Percentiles rank a stretch among this genome's conserved stretches.
Conservation (phyloP, 2,797 vertebrate genomes). For the Tauraco hartlaubi region DNA sequence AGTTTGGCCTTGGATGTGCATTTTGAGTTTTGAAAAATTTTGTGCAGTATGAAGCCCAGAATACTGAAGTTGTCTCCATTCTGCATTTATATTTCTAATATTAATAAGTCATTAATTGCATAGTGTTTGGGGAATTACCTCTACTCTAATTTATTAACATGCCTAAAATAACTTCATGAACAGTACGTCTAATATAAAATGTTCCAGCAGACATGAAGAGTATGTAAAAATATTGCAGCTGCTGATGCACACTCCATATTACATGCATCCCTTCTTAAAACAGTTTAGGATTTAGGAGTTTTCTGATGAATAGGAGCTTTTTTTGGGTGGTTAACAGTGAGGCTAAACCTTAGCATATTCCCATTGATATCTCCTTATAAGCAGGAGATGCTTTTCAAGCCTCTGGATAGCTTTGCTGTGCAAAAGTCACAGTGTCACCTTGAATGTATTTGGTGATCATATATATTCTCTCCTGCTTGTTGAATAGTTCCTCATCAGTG, state of each 20-base stretch:
- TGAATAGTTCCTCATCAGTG: neutral
- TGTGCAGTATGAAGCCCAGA: neutral
- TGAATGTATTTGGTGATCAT: neutral
- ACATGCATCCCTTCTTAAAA: neutral
- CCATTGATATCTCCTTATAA: neutral
- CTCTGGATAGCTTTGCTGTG: neutral
- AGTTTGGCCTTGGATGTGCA: neutral
- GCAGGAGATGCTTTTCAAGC: neutral
- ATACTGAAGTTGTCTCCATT: neutral
- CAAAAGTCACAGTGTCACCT: neutral
- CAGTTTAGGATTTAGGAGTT: neutral
- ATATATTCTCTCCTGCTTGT: neutral
- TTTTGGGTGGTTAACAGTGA: neutral
- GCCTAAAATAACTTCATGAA: neutral
- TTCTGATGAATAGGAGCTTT: neutral
- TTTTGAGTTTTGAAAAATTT: neutral
- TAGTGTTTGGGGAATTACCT: neutral
- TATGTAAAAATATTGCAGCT: neutral
- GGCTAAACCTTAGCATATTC: neutral
- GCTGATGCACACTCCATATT: neutral
- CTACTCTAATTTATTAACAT: neutral
- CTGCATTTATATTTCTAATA: neutral
- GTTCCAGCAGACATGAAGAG: neutral
- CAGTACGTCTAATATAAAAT: neutral
- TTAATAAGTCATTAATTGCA: neutral